A percentile compares a stretch with the other conserved stretches of the same genome.
Evolutionary conservation across 1,140 invertebrate species (phyloP).

Genomic region (Phymorhynchus buccinoides): DNA sequence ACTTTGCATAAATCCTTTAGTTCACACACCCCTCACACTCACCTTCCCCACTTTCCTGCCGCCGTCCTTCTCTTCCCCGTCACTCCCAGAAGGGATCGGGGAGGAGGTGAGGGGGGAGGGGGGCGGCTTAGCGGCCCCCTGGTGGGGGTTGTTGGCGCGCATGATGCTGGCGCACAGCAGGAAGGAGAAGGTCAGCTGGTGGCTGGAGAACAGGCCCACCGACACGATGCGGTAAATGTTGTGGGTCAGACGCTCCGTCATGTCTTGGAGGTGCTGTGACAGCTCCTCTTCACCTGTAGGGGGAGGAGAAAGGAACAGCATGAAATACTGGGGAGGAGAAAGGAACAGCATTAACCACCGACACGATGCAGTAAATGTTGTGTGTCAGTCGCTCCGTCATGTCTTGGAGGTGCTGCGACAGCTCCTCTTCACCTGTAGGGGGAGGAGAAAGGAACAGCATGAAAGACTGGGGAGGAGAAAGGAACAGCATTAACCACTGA

Average conservation of each 20-base stretch:
- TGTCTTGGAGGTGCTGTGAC: slow-evolving; percentile 62
- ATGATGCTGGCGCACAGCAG: slow-evolving; percentile 69
- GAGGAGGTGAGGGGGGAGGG: not conserved
- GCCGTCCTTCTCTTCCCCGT: not conserved
- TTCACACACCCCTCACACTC: not conserved
- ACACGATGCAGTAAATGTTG: slow-evolving; percentile 69
- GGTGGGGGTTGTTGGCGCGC: slow-evolving; percentile 59
- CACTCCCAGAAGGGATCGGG: not conserved
- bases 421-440: slow-evolving; percentile 36
- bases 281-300: slow-evolving; percentile 43
- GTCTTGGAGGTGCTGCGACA: slow-evolving; percentile 62
- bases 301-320: not conserved
- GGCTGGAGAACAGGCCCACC: slow-evolving; percentile 70
- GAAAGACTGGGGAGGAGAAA: too few species aligned
- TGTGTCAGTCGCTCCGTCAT: slow-evolving; percentile 69
- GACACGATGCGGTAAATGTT: slow-evolving; percentile 70
- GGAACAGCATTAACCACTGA: too few species aligned
- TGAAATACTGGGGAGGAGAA: not conserved
- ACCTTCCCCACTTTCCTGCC: slow-evolving; percentile 2
- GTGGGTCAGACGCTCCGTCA: slow-evolving; percentile 68
- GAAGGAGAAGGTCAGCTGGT: slow-evolving; percentile 72
- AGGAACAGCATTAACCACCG: too few species aligned
- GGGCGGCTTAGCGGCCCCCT: slow-evolving; percentile 42
- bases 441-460: not conserved
- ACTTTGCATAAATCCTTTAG: too few species aligned